These are phyloP conservation scores for Sylvietta virens DNA, from an alignment of 2,113 vertebrate genomes.

Conservation along the genomic window DNA sequence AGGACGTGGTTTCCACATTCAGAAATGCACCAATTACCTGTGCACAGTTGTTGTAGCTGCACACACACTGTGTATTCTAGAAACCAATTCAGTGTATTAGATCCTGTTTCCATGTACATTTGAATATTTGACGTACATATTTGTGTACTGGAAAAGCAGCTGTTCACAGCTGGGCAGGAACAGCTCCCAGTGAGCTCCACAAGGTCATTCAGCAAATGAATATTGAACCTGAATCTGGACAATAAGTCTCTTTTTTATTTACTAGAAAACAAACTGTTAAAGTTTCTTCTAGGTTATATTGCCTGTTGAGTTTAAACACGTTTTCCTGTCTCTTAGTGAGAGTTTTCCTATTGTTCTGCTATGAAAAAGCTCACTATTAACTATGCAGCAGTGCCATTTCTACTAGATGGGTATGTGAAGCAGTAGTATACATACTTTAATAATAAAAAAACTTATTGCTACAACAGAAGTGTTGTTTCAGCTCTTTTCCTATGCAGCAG, in stretches of 20 bases:
- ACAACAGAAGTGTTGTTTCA: slow-evolving; percentile 46
- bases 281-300: not conserved
- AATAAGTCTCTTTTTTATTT: not conserved
- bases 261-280: not conserved
- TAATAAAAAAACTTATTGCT: slow-evolving; percentile 24
- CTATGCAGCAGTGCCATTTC: not conserved
- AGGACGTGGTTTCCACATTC: not conserved
- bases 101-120: not conserved
- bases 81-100: not conserved
- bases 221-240: not conserved
- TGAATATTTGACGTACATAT: not conserved
- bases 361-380: not conserved
- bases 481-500: slow-evolving; percentile 54
- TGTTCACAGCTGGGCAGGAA: not conserved
- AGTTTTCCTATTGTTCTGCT: slow-evolving; percentile 27
- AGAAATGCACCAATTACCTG: not conserved
- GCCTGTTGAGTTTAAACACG: not conserved
- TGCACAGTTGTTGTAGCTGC: not conserved
- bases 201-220: not conserved
- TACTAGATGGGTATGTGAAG: not conserved
- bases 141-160: not conserved
- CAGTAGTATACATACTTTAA: not conserved
- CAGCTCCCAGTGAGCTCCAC: not conserved
- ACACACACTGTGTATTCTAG: not conserved
- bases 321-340: slow-evolving; percentile 6